Conservation (phyloP, 2,888 invertebrate species). For the Thecocarcelia acutangulata region DNA sequence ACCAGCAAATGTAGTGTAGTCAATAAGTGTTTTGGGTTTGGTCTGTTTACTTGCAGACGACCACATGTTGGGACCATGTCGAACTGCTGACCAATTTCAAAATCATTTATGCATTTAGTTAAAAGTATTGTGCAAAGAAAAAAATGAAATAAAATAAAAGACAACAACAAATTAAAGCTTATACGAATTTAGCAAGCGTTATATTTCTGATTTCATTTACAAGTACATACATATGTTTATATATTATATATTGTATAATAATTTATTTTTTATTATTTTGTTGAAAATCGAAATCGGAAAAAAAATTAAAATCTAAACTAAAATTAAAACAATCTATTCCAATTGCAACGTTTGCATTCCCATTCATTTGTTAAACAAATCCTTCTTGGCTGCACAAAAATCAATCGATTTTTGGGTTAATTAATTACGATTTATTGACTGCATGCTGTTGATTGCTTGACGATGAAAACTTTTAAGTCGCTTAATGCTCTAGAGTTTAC, state of each 20-base stretch:
- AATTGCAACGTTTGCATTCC: background rate
- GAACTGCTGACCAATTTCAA: constrained; percentile 67
- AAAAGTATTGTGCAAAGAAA: constrained; percentile 56
- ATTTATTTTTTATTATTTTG: constrained; percentile 53
- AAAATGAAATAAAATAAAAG: background rate
- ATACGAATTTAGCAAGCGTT: background rate
- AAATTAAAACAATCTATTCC: background rate
- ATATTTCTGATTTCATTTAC: background rate
- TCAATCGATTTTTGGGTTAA: constrained; percentile 74
- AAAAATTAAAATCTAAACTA: constrained; percentile 44
- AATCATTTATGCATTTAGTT: constrained; percentile 68
- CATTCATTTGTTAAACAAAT: constrained; percentile 30
- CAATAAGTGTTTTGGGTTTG: constrained; percentile 57
- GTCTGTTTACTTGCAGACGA: constrained; percentile 67
- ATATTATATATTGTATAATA: background rate
- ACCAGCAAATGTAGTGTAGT: background rate
- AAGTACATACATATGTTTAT: background rate
- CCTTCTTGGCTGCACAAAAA: constrained; percentile 41
- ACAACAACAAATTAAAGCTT: constrained; percentile 18
- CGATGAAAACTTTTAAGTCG: constrained; percentile 64
- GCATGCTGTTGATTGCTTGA: constrained; percentile 78
- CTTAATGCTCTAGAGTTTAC: constrained; percentile 29
- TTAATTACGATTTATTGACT: constrained; percentile 82
- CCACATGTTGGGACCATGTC: constrained; percentile 69
- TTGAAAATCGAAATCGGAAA: constrained; percentile 42